Evolutionary conservation across 1,140 invertebrate genomes (phyloP).

Genomic region (Drosophila bipectinata): DNA sequence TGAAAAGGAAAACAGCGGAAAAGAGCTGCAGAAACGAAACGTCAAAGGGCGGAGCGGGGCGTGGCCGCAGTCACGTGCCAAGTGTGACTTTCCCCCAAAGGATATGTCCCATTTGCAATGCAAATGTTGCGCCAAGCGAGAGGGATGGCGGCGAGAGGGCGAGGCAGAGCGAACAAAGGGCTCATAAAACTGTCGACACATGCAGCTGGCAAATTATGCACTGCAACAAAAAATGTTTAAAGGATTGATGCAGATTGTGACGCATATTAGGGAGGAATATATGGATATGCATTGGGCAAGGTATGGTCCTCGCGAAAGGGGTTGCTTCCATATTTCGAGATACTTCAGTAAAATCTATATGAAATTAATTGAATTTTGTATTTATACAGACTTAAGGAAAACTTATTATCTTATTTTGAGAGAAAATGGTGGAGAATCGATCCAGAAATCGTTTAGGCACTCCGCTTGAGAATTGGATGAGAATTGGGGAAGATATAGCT

Average conservation of each 20-base stretch:
- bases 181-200: slow-evolving; percentile 63
- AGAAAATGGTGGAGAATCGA: no score
- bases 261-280: background rate
- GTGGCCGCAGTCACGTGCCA: slow-evolving; percentile 42
- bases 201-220: slow-evolving; percentile 28
- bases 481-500: no score
- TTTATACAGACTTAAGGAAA: no score
- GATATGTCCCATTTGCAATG: slow-evolving; percentile 73
- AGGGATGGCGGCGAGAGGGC: slow-evolving; percentile 4
- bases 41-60: background rate
- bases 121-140: slow-evolving; percentile 59
- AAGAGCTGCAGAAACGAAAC: slow-evolving; percentile 2
- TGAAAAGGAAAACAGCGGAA: slow-evolving; percentile 35
- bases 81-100: slow-evolving; percentile 68
- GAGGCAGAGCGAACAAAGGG: slow-evolving; percentile 12
- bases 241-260: background rate
- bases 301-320: no score
- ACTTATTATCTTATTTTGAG: no score
- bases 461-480: no score
- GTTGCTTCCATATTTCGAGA: no score
- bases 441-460: no score
- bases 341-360: no score
- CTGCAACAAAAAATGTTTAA: slow-evolving; percentile 5
- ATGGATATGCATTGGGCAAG: background rate
- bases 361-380: no score